These are phyloP conservation scores for Polypterus bichir DNA, from an alignment of 2,113 vertebrate species.

Conservation along the genomic window DNA sequence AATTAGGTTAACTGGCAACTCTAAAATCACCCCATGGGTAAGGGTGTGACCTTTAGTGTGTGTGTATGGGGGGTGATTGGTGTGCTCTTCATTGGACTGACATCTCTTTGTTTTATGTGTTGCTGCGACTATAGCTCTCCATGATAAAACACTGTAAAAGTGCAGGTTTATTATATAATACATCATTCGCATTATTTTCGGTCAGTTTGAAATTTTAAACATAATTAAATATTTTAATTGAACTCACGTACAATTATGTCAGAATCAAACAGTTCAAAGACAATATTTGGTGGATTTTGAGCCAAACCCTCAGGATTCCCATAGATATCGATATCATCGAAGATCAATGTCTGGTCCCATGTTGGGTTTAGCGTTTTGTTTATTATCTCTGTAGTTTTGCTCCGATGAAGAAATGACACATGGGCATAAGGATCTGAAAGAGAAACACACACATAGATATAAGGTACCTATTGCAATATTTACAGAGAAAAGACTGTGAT, in stretches of 20 bases:
- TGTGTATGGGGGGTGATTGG: too few relatives aligned
- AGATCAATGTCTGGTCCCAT: slow-evolving; percentile 67
- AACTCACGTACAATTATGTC: slow-evolving; percentile 58
- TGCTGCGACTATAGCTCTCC: too few relatives aligned
- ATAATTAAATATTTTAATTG: not conserved
- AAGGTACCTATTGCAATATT: too few relatives aligned
- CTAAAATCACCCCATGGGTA: too few relatives aligned
- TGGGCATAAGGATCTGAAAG: slow-evolving; percentile 60
- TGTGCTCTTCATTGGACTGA: too few relatives aligned
- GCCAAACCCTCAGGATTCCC: slow-evolving; percentile 50
- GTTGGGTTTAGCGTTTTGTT: slow-evolving; percentile 60
- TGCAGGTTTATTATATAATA: not conserved
- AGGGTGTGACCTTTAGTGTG: too few relatives aligned
- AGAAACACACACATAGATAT: slow-evolving; percentile 11
- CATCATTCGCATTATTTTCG: too few relatives aligned
- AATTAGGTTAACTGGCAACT: too few relatives aligned
- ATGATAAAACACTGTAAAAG: too few relatives aligned
- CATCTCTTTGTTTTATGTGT: too few relatives aligned
- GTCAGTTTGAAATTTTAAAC: too few relatives aligned
- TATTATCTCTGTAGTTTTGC: slow-evolving; percentile 62
- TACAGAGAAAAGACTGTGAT: too few relatives aligned
- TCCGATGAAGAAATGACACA: slow-evolving; percentile 64
- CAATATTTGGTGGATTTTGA: slow-evolving; percentile 52
- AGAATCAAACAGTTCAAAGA: slow-evolving; percentile 60
- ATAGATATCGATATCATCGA: slow-evolving; percentile 62